Conservation (phyloP, 2,113 vertebrate species). For the Lepidothrix coronata region DNA sequence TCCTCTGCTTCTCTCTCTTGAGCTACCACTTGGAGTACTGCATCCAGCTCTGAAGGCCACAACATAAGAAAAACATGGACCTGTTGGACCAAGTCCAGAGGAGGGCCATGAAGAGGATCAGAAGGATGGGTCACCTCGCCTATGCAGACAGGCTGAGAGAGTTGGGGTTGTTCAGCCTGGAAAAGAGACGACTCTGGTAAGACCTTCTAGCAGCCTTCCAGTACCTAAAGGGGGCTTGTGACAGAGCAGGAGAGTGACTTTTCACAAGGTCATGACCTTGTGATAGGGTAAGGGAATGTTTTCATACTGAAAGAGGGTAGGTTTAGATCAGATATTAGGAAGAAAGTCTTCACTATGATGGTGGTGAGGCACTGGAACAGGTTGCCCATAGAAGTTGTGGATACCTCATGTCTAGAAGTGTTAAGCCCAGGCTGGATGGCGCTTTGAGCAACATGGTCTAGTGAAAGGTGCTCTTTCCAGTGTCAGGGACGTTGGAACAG, state of each 20-base stretch:
- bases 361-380: no score
- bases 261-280: neutral
- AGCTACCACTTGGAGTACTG: no score
- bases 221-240: accelerated
- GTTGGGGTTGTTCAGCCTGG: neutral
- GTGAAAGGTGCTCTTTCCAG: neutral
- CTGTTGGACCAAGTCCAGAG: neutral
- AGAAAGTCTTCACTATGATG: neutral
- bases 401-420: neutral
- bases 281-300: neutral
- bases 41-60: neutral
- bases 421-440: neutral
- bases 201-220: neutral
- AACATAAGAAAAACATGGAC: neutral
- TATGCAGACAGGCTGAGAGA: neutral
- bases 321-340: neutral
- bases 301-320: neutral
- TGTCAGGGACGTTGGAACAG: neutral
- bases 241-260: neutral
- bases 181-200: neutral
- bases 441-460: neutral
- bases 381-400: neutral
- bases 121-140: neutral
- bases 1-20: accelerated
- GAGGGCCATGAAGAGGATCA: neutral